Evolutionary conservation across 2,888 invertebrate genomes (phyloP).

Genomic region (Orthonychiurus folsomi): DNA sequence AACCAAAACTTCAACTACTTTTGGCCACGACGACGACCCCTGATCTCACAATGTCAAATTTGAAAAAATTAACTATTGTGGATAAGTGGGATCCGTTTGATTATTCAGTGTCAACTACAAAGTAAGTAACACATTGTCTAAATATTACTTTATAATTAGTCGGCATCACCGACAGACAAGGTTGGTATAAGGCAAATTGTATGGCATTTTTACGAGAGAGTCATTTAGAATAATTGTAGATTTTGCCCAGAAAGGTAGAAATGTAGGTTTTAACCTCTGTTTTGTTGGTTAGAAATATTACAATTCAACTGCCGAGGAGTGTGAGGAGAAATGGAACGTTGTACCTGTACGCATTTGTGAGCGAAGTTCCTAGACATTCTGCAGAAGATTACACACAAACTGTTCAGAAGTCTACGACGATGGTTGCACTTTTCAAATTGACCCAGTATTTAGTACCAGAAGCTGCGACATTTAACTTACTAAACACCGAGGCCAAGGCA

Average conservation of each 20-base stretch:
- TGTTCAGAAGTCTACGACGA: slow-evolving; percentile 54
- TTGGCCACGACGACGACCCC: slow-evolving; percentile 28
- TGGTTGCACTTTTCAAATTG: slow-evolving; percentile 55
- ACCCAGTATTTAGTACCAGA: slow-evolving; percentile 67
- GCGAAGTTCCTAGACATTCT: slow-evolving; percentile 43
- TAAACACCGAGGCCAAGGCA: too few species aligned
- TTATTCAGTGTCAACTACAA: slow-evolving; percentile 19
- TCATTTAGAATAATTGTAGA: too few species aligned
- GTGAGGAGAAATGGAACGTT: slow-evolving; percentile 77
- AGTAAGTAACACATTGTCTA: slow-evolving; percentile 12
- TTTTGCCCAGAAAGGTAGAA: neutral
- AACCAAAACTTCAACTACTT: slow-evolving; percentile 43
- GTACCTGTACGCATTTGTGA: slow-evolving; percentile 63
- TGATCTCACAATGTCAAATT: slow-evolving; percentile 25
- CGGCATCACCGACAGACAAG: too few species aligned
- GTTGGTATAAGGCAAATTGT: too few species aligned
- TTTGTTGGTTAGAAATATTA: slow-evolving; percentile 52
- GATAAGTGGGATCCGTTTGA: slow-evolving; percentile 30
- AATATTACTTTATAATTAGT: neutral
- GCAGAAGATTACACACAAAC: slow-evolving; percentile 51
- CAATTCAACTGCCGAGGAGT: slow-evolving; percentile 60
- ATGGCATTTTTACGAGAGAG: too few species aligned
- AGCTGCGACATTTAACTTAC: slow-evolving; percentile 51
- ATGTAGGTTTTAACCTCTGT: neutral
- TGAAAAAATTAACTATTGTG: slow-evolving; percentile 24